A percentile compares a stretch with the other conserved stretches of the same genome.
Evolutionary conservation across 2,113 vertebrate species (phyloP).

Genomic region (Electrona antarctica): DNA sequence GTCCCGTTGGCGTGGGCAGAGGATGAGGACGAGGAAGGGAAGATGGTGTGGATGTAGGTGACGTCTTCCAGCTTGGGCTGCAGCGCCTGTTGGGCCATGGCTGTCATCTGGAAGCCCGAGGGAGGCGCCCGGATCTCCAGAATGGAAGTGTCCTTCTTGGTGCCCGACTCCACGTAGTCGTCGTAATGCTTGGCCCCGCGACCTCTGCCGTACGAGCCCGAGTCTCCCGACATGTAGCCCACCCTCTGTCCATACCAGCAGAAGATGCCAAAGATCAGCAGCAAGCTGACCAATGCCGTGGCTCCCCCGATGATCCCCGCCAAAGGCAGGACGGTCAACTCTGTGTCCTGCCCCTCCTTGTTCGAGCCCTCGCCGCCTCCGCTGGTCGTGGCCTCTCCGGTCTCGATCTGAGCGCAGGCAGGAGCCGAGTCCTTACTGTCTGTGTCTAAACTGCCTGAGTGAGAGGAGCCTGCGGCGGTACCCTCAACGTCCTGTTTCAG

Average conservation of each 20-base stretch:
- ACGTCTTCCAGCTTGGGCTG: conserved; percentile 87
- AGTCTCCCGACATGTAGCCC: conserved; percentile 82
- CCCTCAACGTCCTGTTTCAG: conserved; percentile 76
- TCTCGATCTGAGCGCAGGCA: conserved; percentile 90
- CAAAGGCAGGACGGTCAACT: conserved; percentile 84
- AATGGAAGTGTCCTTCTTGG: conserved; percentile 95
- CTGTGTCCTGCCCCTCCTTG: conserved; percentile 81
- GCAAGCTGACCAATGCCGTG: conserved; percentile 87
- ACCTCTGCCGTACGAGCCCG: conserved; percentile 79
- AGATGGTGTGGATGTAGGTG: conserved; percentile 92
- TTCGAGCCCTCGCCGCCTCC: conserved; percentile 80
- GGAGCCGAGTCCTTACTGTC: conserved; percentile 84
- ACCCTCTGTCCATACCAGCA: conserved; percentile 91
- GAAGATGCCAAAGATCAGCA: conserved; percentile 88
- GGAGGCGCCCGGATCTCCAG: conserved; percentile 88
- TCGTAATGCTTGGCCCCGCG: conserved; percentile 84
- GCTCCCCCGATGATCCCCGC: conserved; percentile 91
- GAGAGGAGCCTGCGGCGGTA: conserved; percentile 65
- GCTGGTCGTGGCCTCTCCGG: conserved; percentile 74
- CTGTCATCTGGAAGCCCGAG: conserved; percentile 88
- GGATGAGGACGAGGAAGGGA: conserved; percentile 89
- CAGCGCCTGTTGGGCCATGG: conserved; percentile 86
- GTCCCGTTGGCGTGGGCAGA: conserved; percentile 88
- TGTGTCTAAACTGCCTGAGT: conserved; percentile 77
- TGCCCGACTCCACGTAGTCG: conserved; percentile 91